Evolutionary conservation across 2,113 vertebrate species (phyloP), one percentile per base, ranked within the genome.

Genomic region (Larimichthys crocea): DNA sequence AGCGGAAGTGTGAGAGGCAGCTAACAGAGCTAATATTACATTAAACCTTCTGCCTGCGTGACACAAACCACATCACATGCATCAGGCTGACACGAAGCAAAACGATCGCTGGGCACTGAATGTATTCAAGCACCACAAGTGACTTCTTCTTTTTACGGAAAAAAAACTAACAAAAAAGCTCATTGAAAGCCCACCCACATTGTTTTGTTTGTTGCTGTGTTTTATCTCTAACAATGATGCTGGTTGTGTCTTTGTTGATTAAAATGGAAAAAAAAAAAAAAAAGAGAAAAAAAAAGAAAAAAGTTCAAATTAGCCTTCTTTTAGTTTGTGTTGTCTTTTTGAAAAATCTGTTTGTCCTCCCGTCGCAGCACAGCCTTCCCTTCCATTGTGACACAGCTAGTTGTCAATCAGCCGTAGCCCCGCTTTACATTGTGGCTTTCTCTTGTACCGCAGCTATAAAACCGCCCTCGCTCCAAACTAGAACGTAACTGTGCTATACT

Each of bases 111-210:
- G 89, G 86, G 83, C 88, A 91, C 83, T 80, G 88, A 94, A 95
- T 93, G 93, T 93, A 93, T 92, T 85, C 85, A 91, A 93, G 90
- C 92, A 93, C 94, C 93, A 86, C 88, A 92, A 94, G 92, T 93
- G 93, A 91, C 94, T 94, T 93, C 85, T 84, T 91, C 65, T 85
- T 81, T 86, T 85, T 60, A 80, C 67, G 55, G 49, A 63, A 48
- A 56, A 56, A 75, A 76, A 59, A 48, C 61, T 59, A 35, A 35
- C 31, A 83, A 46, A 72, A 56, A 60, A 62, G 61, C 65, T 80
- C 12, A 78, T 89, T 15, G 62, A 87, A 90, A 88, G 63, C 66
- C 67, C 83, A 71, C 69, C 68, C 65, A 24, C 67, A 65, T 64
- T 57, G 48, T 60, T 88, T 62, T 74, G 15, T 73, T 83, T 74